Evolutionary conservation across 2,888 invertebrate genomes (phyloP).

Genomic region (Leucania comma): DNA sequence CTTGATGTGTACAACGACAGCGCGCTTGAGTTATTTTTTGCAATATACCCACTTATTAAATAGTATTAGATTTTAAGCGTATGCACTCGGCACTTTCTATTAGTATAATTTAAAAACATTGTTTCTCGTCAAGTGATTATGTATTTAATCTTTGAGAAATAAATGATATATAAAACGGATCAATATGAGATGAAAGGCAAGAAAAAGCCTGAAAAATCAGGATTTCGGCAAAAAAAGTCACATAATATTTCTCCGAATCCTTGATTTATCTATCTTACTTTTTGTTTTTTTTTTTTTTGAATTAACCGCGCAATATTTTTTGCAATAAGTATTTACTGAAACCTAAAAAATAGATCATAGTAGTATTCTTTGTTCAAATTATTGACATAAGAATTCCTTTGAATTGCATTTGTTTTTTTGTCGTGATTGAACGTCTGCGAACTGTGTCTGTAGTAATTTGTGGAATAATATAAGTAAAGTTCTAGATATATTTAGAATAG

Average conservation of each 20-base stretch:
- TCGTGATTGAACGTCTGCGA: constrained; percentile 52
- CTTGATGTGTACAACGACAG: too few species aligned
- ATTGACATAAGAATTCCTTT: constrained; percentile 49
- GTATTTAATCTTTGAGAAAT: too few species aligned
- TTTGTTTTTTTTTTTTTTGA: constrained; percentile 20
- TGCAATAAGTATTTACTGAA: constrained; percentile 25
- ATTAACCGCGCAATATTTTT: background rate
- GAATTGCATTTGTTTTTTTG: constrained; percentile 65
- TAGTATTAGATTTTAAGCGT: too few species aligned
- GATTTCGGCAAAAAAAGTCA: too few species aligned
- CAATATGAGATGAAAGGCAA: too few species aligned
- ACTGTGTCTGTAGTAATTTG: constrained; percentile 52
- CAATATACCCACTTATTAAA: too few species aligned
- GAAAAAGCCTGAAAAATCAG: too few species aligned
- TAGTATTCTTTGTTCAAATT: constrained; percentile 57
- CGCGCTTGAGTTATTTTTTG: too few species aligned
- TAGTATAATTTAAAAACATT: too few species aligned
- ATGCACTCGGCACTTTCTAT: too few species aligned
- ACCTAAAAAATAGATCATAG: constrained; percentile 16
- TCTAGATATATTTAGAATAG: constrained; percentile 60
- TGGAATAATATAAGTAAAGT: constrained; percentile 69
- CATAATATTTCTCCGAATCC: background rate
- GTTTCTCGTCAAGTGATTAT: too few species aligned
- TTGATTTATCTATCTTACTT: constrained; percentile 5
- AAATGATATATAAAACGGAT: too few species aligned